Conservation (phyloP, 2,113 vertebrate genomes). For the Poeciliopsis prolifica region DNA sequence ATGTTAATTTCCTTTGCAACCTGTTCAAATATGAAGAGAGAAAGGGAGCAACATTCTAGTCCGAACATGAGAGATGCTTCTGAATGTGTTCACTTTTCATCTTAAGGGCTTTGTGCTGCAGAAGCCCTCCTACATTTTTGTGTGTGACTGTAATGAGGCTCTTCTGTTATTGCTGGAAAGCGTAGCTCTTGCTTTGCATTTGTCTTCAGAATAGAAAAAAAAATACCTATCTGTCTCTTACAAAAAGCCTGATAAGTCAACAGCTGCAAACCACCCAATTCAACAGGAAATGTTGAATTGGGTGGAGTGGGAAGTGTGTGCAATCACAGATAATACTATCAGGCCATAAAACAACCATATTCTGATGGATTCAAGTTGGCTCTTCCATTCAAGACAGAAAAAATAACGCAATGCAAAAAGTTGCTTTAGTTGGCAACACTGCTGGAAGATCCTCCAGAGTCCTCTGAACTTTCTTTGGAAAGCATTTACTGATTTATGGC, state of each 20-base stretch:
- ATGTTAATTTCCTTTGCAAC: background rate
- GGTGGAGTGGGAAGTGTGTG: constrained; percentile 49
- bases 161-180: constrained; percentile 26
- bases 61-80: background rate
- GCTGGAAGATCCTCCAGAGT: background rate
- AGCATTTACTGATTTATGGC: background rate
- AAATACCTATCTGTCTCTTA: background rate
- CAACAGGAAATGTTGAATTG: constrained; percentile 32
- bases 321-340: constrained; percentile 56
- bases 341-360: constrained; percentile 19
- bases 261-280: constrained; percentile 6
- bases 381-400: background rate
- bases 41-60: background rate
- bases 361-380: constrained; percentile 1
- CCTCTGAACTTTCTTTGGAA: constrained; percentile 8
- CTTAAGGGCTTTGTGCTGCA: background rate
- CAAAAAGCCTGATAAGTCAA: constrained; percentile 16
- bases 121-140: background rate
- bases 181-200: background rate
- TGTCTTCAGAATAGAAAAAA: background rate
- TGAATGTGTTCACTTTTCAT: background rate
- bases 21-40: constrained; percentile 16
- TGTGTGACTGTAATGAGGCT: background rate
- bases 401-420: background rate
- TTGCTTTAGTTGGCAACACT: background rate